Percentiles rank a stretch among this genome's conserved stretches.
Conservation (phyloP, 2,113 vertebrate species). For the Hippocampus mohnikei region DNA sequence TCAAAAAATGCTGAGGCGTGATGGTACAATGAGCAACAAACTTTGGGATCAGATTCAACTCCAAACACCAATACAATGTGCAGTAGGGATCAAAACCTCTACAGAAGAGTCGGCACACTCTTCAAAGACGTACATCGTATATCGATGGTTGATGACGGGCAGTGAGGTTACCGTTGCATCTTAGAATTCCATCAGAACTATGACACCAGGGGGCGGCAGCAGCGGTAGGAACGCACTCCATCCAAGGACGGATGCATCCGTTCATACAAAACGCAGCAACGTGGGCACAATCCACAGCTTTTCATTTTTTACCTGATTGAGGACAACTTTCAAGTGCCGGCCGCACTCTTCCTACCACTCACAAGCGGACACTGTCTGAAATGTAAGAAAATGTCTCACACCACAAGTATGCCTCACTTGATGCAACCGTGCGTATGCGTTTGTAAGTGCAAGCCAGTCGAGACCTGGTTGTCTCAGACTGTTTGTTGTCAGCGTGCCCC, state of each 20-base stretch:
- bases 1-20: slow-evolving; percentile 75
- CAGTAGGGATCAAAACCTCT: slow-evolving; percentile 49
- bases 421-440: background rate
- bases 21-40: slow-evolving; percentile 75
- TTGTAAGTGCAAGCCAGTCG: slow-evolving; percentile 25
- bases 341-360: background rate
- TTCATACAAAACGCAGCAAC: slow-evolving; percentile 41
- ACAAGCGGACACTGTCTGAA: background rate
- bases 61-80: slow-evolving; percentile 42
- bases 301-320: slow-evolving; percentile 61
- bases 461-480: slow-evolving; percentile 20
- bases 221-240: slow-evolving; percentile 39
- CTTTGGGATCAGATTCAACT: slow-evolving; percentile 73
- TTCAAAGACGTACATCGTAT: slow-evolving; percentile 29
- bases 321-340: slow-evolving; percentile 22
- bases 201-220: slow-evolving; percentile 17
- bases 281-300: slow-evolving; percentile 37
- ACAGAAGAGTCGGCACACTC: slow-evolving; percentile 22
- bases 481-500: slow-evolving; percentile 30
- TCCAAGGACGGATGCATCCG: slow-evolving; percentile 45
- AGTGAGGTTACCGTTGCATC: slow-evolving; percentile 41
- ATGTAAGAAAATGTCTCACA: background rate
- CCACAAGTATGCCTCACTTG: background rate
- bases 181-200: slow-evolving; percentile 60
- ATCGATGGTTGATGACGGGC: slow-evolving; percentile 14